Evolutionary conservation across 2,113 vertebrate species (phyloP).

Genomic region (Aptenodytes patagonicus): DNA sequence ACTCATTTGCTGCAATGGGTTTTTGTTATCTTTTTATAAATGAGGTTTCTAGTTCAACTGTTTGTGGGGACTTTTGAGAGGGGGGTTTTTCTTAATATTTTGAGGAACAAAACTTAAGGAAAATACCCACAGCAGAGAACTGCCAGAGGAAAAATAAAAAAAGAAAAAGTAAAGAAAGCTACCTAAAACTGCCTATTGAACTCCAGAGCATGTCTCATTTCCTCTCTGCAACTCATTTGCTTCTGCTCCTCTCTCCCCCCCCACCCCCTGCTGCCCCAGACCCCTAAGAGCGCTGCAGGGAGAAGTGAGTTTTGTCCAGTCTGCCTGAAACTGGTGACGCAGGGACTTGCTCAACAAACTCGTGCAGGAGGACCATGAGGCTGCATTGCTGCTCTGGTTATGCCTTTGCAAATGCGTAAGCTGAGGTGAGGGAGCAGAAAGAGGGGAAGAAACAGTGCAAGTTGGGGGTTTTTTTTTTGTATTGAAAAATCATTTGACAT

Average conservation of each 20-base stretch:
- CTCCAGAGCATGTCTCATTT: neutral
- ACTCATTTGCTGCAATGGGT: neutral
- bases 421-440: neutral
- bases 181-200: neutral
- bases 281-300: neutral
- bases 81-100: neutral
- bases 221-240: neutral
- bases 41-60: neutral
- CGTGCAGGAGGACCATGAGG: neutral
- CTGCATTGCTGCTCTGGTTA: neutral
- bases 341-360: accelerated
- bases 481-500: slow-evolving; percentile 11
- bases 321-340: neutral
- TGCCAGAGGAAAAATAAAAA: neutral
- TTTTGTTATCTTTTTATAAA: neutral
- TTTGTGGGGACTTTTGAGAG: slow-evolving; percentile 11
- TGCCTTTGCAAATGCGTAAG: neutral
- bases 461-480: neutral
- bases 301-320: neutral
- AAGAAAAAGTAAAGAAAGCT: neutral
- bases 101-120: slow-evolving; percentile 50
- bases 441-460: neutral
- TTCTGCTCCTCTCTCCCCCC: neutral
- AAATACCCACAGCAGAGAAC: slow-evolving; percentile 37
- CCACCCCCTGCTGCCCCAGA: neutral